phyloP scores from a whole-genome alignment of 2,888 invertebrate genomes.

The Muschampia plurimacula region DNA sequence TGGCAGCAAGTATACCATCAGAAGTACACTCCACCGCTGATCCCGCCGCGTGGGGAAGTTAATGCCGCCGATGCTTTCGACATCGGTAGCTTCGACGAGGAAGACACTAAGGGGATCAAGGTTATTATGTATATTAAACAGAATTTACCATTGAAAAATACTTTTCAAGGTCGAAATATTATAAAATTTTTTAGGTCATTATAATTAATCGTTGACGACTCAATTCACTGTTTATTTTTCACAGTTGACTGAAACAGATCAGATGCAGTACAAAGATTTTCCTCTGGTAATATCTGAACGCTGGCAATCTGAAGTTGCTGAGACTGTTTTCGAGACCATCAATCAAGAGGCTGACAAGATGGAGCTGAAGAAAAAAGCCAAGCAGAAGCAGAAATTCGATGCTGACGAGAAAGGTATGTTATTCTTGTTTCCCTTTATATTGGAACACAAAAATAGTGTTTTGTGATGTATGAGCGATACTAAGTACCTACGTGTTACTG shows the following conservation, averaged over 20 bases:
- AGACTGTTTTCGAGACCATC: conserved; percentile 99
- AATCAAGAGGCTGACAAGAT: conserved; percentile 98
- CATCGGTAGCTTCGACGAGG: conserved; percentile 99
- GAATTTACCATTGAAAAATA: no score
- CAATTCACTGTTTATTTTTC: conserved; percentile 20
- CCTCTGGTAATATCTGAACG: conserved; percentile 99
- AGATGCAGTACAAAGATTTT: conserved; percentile 99
- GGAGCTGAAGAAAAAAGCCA: conserved; percentile 97
- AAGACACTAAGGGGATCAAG: conserved; percentile 99
- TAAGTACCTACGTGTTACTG: no score
- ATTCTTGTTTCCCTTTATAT: not conserved
- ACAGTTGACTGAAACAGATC: conserved; percentile 97
- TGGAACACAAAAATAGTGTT: no score
- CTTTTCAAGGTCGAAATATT: no score
- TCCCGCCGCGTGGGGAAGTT: conserved; percentile 99
- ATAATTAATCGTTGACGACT: no score
- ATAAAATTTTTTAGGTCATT: no score
- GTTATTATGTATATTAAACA: conserved; percentile 62
- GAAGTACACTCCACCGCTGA: conserved; percentile 98
- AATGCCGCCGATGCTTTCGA: conserved; percentile 99
- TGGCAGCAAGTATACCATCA: conserved; percentile 99
- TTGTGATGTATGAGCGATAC: no score
- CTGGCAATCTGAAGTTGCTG: conserved; percentile 99
- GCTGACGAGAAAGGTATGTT: conserved; percentile 95
- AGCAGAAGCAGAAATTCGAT: conserved; percentile 97